Base-by-base conservation (phyloP, 2,888 invertebrate species). In the Melieria crassipennis region DNA sequence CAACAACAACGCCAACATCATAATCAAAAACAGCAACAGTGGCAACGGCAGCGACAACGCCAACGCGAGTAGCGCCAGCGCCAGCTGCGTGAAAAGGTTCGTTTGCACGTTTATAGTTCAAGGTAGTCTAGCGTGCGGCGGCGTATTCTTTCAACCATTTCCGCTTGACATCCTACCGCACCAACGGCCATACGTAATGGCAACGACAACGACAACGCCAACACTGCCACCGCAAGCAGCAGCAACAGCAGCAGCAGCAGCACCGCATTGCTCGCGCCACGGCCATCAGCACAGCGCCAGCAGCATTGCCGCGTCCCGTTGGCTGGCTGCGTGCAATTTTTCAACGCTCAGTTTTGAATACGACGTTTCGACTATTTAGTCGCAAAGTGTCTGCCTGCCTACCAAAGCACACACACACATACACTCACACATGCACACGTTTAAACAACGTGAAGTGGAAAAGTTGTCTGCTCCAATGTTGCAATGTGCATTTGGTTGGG, bases 61-160 rank as follows among this genome's bases (percentile, higher is more conserved):
- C 65, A 55, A 72, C 61, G 62, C 45, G 42, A 52, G 30, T 45
- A 61, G 48, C 56, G 65, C 62, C 70, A 68, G 45, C 70, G 16
- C 65, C 71, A 30, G 68, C 72, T 55, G 65, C 50, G 45, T 60
- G 62, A 57, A 70, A 66, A 42, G 30, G 55, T 65, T 61, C 70
- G 62, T 16, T 61, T 13, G 63, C 63, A n/a, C 69, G 63, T 69
- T 69, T 69, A 69, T 70, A 60, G 72, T 72, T 72, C 74, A 74
- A 74, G 74, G 74, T 72, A 70, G 72, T 72, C 72, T 69, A 69
- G 71, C 63, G 72, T 70, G 56, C 57, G 47, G 56, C 57, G 47
- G 30, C 57, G 58, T 71, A 50, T 55, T 64, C 43, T 67, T 45
- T 57, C 46, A 66, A 57, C 47, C 13, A 71, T 52, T 71, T 67